Evolutionary conservation across 35 echinoderm and acorn worm species (phyloP), one percentile per base, ranked within the genome.

Genomic region (Apostichopus californicus): DNA sequence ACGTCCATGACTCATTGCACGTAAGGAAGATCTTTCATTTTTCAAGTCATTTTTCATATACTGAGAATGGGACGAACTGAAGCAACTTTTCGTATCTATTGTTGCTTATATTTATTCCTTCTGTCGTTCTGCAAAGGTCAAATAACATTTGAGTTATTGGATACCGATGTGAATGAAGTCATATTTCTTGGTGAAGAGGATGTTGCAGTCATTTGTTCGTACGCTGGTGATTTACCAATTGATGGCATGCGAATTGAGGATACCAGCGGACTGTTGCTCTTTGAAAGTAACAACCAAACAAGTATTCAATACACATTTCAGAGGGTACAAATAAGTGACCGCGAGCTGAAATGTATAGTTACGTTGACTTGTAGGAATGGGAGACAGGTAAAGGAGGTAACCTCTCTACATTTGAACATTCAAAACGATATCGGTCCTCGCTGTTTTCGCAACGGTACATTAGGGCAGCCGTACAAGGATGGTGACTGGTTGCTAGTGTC

Each of bases 121-220:
- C 34, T 46, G 34, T 8, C 9, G 18, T 9, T 11, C 18, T 4
- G 7, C n/a, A 58, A 1, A 21, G 59, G 53, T 24, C 83, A 86
- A 86, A 23, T 86, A 5, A 14, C 7, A 60, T 86, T 86, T 25
- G 83, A 86, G 56, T n/a, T 86, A 58, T 13, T 86, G 59, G 83
- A 86, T 18, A 65, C 8, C 20, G 83, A 54, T 15, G 17, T 65
- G 8, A 56, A 86, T 55, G 57, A 86, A 65, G 83, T 86, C 15
- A 86, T 86, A 57, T 86, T 86, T 56, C 53, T 86, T 17, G 83
- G 55, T 65, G 83, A 86, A 17, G 58, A 14, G 20, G 55, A 86
- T 58, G 58, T 86, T 18, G 17, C 21, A 23, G 12, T 86, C 14
- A 28, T 6, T 9, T 86, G 55, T 86, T 22, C 9, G 7, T 68